Evolutionary conservation across 2,797 vertebrate genomes (phyloP), one percentile per base, ranked within the genome.

Genomic region (Halcyon badia): DNA sequence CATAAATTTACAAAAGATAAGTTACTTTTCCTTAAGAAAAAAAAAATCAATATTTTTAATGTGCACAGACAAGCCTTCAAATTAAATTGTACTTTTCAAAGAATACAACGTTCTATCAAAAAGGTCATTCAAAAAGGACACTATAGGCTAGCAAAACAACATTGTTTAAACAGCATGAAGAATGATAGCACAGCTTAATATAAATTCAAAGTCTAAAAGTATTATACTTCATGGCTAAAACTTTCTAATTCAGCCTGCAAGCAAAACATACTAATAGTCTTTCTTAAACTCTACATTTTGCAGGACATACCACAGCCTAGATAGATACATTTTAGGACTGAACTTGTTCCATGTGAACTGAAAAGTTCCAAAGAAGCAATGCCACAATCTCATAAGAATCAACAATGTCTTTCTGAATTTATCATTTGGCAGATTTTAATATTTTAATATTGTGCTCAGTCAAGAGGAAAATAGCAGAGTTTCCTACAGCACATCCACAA

Each of bases 1-100:
- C 33, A 87, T 91, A 89, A 86, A 81, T 91, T 92, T 89, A 78
- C 49, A 61, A 52, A 77, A 92, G 54, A 58, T 65, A 46, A 94
- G 56, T n/a, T 80, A 46, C 28, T 80, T 77, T 77, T 83, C 56
- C 62, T 90, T 18, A 31, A 68, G 35, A 60, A 90, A 79, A 39
- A 39, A 89, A 86, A 79, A 72, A 68, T 46, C 54, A 61, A 9
- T 57, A 30, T 57, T 10, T 56, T 82, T 64, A 49, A 48, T 52
- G 48, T 60, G 57, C 42, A 49, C 22, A 64, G 82, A 68, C 35
- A 80, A 64, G 68, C 10, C 70, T 91, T 89, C 71, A 89, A 83
- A 77, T 82, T 94, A 83, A 89, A 80, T 68, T 83, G 17, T 6
- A 85, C 75, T 82, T 92, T 61, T 89, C 19, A 28, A 75, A 62